Percentiles rank a stretch among this genome's conserved stretches.
Evolutionary conservation across 1,140 invertebrate species (phyloP).

Genomic region (Meloidogyne chitwoodi): DNA sequence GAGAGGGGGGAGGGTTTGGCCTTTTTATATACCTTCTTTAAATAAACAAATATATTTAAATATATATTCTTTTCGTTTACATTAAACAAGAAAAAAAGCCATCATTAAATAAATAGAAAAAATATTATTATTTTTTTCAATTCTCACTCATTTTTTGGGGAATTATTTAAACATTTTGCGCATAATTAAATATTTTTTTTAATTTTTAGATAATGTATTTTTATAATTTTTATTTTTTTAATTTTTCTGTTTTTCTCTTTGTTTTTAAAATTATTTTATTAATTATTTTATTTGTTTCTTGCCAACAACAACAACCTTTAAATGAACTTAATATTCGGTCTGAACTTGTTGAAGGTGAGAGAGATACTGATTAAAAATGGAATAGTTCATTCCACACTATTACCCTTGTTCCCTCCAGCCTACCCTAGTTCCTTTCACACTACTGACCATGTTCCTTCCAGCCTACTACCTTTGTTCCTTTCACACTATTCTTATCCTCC

Average conservation of each 20-base stretch:
- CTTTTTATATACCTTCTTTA: not conserved
- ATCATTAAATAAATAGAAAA: not conserved
- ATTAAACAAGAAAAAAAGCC: not conserved
- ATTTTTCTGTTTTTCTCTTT: not conserved
- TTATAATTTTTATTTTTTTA: not conserved
- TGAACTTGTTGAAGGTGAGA: not conserved
- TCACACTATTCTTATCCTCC: too few species aligned
- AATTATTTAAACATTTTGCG: not conserved
- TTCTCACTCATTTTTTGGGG: not conserved
- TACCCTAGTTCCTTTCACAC: too few species aligned
- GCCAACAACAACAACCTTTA: not conserved
- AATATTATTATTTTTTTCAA: not conserved
- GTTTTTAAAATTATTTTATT: not conserved
- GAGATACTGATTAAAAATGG: not conserved
- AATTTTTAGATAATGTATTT: not conserved
- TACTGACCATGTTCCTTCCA: not conserved
- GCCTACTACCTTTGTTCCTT: too few species aligned
- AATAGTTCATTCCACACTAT: too few species aligned
- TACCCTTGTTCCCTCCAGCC: not conserved
- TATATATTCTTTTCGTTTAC: not conserved
- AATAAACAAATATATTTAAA: not conserved
- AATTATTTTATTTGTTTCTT: not conserved
- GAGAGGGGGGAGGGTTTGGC: not conserved
- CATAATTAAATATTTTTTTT: not conserved
- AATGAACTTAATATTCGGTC: not conserved